Conservation (phyloP, 64 coral and sea anemone genomes). For the Actinia tenebrosa region DNA sequence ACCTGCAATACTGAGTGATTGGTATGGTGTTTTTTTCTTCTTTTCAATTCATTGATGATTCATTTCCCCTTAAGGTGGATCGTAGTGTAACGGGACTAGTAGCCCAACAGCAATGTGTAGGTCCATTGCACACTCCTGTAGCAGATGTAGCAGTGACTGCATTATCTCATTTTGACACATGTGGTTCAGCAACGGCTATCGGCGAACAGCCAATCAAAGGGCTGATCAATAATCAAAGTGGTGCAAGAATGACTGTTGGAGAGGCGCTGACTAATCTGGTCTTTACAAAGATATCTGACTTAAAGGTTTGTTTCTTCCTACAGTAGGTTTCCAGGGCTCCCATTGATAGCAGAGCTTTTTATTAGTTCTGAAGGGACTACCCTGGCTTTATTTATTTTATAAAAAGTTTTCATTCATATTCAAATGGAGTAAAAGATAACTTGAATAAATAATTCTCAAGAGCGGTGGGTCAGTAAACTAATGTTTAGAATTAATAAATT, state of each 20-base stretch:
- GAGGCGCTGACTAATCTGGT: constrained; percentile 94
- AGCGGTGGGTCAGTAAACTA: no score
- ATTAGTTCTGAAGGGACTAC: background rate
- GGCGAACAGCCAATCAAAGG: constrained; percentile 97
- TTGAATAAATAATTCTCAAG: no score
- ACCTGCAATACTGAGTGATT: no score
- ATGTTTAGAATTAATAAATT: no score
- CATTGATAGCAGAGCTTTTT: background rate
- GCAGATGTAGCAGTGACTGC: constrained; percentile 94
- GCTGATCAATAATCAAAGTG: constrained; percentile 63
- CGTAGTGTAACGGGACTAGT: constrained; percentile 95
- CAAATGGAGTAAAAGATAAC: no score
- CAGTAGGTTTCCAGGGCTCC: no score
- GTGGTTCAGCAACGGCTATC: constrained; percentile 91
- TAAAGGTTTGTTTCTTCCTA: constrained; percentile 56
- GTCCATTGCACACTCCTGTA: constrained; percentile 86
- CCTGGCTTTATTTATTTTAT: no score
- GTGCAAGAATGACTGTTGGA: constrained; percentile 89
- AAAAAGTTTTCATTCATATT: no score
- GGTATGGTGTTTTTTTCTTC: background rate
- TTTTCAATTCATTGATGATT: background rate
- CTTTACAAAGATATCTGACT: constrained; percentile 87
- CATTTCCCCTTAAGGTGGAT: constrained; percentile 65
- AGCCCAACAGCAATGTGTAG: constrained; percentile 97
- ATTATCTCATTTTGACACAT: constrained; percentile 68